Base-by-base conservation (phyloP, 2,797 vertebrate genomes). In the Enteromius radiatus region DNA sequence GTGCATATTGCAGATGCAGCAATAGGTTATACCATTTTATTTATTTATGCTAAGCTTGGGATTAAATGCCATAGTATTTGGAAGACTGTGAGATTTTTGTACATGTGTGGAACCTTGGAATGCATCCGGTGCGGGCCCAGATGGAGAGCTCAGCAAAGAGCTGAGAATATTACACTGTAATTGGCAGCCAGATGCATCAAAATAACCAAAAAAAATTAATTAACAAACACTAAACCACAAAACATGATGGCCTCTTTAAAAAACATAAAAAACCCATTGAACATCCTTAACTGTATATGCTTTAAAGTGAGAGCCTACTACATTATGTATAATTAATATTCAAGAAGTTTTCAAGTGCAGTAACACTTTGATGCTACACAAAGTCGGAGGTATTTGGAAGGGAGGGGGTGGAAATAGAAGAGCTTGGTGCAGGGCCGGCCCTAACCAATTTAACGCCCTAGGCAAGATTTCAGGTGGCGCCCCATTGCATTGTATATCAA, bases 141-240 rank as follows among this genome's bases (percentile, higher is more conserved):
- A 76, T 76, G 74, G 56, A 45, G 23, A 76, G 38, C 26, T 63
- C 36, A 76, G 54, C 52, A 76, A 38, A 75, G 7, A 56, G 14
- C 52, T 75, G 73, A 41, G 73, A 59, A 56, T 26, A 75, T n/a
- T 36, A 75, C n/a, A 26, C 21, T 41, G 52, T 17, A 23, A 17
- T 56, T 59, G 33, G 73, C 52, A 75, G 14, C 33, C 38, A 63
- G 56, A 31, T 1, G 0, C 4, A 19, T 63, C 38, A 63, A 43
- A 76, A 12, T 61, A 19, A 45, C 9, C 9, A 43, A 28, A 59
- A 28, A 59, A 56, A 38, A 61, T 45, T 63, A 17, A 28, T 38
- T 61, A 9, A 43, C 23, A 43, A 33, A 38, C 36, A 61, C 3
- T 15, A 38, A 38, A 74, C 12, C 71, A 15, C 6, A 74, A 56